phyloP scores from a whole-genome alignment of 2,888 invertebrate genomes.

The Scaptomyza cyrtandrae region DNA sequence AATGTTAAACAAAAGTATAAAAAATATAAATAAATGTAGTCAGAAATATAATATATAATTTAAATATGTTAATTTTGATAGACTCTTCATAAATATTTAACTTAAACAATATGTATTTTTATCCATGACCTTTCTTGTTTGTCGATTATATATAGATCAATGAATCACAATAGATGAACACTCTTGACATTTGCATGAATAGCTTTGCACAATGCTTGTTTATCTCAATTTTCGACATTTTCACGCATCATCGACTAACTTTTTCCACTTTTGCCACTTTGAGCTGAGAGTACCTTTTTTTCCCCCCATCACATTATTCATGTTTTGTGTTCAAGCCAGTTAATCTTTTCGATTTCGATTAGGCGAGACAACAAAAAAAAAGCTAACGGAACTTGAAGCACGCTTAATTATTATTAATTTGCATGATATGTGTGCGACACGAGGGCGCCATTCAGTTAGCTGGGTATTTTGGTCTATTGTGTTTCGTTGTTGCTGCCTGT shows the following conservation, averaged over 20 bases:
- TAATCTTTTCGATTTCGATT: constrained; percentile 51
- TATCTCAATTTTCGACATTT: constrained; percentile 2
- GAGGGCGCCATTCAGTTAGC: constrained; percentile 49
- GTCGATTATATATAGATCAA: background rate
- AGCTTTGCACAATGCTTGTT: constrained; percentile 15
- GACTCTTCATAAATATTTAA: too few relatives aligned
- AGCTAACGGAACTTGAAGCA: constrained; percentile 60
- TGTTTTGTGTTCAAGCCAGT: constrained; percentile 17
- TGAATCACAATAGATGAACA: background rate
- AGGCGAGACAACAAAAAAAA: constrained; percentile 18
- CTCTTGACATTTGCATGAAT: constrained; percentile 1
- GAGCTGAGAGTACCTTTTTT: constrained; percentile 15
- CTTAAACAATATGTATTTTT: background rate
- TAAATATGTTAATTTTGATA: too few relatives aligned
- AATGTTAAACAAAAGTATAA: too few relatives aligned
- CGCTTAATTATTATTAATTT: constrained; percentile 77
- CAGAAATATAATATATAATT: too few relatives aligned
- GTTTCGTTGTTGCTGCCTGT: constrained; percentile 29
- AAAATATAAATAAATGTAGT: too few relatives aligned
- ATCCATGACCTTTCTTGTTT: background rate
- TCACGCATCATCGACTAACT: background rate
- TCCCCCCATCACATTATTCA: background rate
- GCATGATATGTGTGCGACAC: constrained; percentile 68
- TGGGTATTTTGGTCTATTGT: constrained; percentile 25
- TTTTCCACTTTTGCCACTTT: constrained; percentile 23